Evolutionary conservation across 2,888 invertebrate genomes (phyloP), one percentile per base, ranked within the genome.

Genomic region (Lasiommata megera): DNA sequence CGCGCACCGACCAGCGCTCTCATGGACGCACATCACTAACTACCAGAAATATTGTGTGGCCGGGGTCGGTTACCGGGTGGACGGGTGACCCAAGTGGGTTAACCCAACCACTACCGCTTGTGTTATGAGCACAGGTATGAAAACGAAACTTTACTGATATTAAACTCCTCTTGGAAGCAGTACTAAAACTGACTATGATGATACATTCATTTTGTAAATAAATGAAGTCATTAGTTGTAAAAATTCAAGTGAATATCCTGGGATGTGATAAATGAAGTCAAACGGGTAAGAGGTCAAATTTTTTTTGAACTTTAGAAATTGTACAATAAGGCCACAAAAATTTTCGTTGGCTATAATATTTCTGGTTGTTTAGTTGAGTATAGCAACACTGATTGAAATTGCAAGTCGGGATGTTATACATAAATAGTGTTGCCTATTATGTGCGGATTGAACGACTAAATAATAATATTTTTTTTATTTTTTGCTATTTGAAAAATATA

Each of bases 391-490:
- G 54, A 60, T 62, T 60, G 47, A 54, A 43, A 57, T 60, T 62
- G 57, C 57, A 60, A 34, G 52, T 60, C 54, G 46, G 60, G 47
- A 60, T 57, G 54, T 62, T 60, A 60, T 52, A 56, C 48, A 50
- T 50, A 56, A 43, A 60, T 60, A 41, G 60, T 62, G 62, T 62
- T 60, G 62, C 62, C 60, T 54, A 54, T 54, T 58, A 57, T 54
- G 60, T 61, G 61, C 61, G 54, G 52, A 57, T n/a, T n/a, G 6
- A 8, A 51, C 34, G 43, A 55, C 54, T 34, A 58, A 58, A 61
- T 52, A 58, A 61, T 52, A 54, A n/a, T n/a, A n/a, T n/a, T n/a
- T 48, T 43, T 36, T 7, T 23, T 17, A 9, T 36, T n/a, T n/a
- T n/a, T n/a, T n/a, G n/a, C n/a, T n/a, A n/a, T n/a, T n/a, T n/a